A percentile compares a stretch with the other conserved stretches of the same genome.
Conservation (phyloP, 1,140 invertebrate species). For the Tetragnatha versicolor region DNA sequence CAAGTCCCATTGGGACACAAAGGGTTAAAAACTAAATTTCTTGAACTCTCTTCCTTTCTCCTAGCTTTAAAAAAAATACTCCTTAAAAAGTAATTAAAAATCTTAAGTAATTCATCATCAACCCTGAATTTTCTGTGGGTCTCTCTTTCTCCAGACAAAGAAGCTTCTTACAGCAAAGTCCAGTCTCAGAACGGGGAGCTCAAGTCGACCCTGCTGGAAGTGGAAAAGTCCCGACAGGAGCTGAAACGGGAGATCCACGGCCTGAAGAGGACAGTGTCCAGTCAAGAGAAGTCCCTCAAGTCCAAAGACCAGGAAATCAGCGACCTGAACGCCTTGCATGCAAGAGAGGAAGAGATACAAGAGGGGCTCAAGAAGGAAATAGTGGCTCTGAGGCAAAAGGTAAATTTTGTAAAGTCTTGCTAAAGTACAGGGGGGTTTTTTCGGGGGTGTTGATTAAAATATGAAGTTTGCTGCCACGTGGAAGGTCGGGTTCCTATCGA, state of each 20-base stretch:
- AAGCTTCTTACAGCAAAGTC: not conserved
- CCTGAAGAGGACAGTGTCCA: constrained; percentile 4
- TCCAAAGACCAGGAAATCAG: constrained; percentile 22
- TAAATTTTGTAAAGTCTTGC: no score
- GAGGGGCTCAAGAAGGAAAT: constrained; percentile 24
- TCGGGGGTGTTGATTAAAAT: no score
- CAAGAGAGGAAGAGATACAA: constrained; percentile 20
- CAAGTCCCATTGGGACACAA: no score
- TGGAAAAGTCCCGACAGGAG: constrained; percentile 9
- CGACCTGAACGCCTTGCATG: constrained; percentile 8
- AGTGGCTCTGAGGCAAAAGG: constrained; percentile 29
- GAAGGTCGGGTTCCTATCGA: no score
- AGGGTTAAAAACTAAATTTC: no score
- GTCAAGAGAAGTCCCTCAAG: not conserved
- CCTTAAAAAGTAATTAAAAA: no score
- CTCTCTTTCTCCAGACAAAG: not conserved
- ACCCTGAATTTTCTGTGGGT: no score
- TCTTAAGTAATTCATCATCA: no score
- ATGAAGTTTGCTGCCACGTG: no score
- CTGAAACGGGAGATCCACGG: not conserved
- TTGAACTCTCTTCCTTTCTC: no score
- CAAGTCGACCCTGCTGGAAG: not conserved
- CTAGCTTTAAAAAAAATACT: no score
- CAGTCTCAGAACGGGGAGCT: constrained; percentile 7
- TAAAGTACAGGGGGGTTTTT: no score